A percentile compares a stretch with the other conserved stretches of the same genome.
Conservation (phyloP, 2,113 vertebrate genomes). For the Trogon surrucura region DNA sequence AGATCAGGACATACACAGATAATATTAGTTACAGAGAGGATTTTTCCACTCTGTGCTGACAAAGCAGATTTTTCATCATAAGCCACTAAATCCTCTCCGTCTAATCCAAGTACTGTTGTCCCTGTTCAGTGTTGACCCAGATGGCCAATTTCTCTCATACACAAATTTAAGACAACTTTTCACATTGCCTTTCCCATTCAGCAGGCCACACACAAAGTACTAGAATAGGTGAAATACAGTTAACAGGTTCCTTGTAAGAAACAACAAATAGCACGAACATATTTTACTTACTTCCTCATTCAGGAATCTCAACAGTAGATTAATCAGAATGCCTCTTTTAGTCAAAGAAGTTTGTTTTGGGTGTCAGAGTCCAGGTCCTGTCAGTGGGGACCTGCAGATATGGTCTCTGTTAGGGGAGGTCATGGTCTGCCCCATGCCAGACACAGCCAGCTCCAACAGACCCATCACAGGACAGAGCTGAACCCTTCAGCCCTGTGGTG, state of each 20-base stretch:
- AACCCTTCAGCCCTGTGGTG: not conserved
- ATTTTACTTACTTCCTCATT: not conserved
- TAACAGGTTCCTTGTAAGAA: not conserved
- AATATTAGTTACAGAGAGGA: not conserved
- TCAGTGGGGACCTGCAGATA: not conserved
- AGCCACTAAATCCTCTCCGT: not conserved
- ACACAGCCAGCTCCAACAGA: not conserved
- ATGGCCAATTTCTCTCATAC: not conserved
- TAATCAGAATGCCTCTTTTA: not conserved
- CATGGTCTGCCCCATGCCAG: not conserved
- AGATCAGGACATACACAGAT: not conserved
- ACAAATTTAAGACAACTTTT: not conserved
- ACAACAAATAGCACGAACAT: not conserved
- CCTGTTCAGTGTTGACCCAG: not conserved
- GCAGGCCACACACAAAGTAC: not conserved
- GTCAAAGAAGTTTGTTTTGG: not conserved
- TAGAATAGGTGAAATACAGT: not conserved
- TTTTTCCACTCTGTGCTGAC: not conserved
- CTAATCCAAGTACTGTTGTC: not conserved
- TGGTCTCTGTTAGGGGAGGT: not conserved
- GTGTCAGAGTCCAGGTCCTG: accelerated
- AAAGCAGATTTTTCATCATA: not conserved
- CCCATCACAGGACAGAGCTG: not conserved
- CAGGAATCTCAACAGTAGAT: not conserved
- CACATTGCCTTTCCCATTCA: not conserved